These are phyloP conservation scores for Drosophila oshimai DNA, from an alignment of 1,140 invertebrate genomes.

Conservation along the genomic window DNA sequence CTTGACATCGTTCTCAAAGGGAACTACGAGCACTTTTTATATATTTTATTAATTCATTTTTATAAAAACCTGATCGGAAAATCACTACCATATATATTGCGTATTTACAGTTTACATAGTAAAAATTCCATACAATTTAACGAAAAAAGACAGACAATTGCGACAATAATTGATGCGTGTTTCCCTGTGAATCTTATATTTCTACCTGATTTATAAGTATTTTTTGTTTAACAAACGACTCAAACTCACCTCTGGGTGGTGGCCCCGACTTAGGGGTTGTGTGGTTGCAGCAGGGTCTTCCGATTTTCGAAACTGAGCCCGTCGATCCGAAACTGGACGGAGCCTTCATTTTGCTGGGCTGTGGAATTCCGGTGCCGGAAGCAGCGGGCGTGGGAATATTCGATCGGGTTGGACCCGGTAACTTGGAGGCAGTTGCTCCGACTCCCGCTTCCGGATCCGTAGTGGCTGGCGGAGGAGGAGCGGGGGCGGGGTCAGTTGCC, in stretches of 20 bases:
- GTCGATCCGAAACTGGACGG: conserved; percentile 59
- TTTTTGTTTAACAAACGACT: not conserved
- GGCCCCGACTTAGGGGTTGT: conserved; percentile 69
- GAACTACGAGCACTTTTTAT: too few relatives aligned
- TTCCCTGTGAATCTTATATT: too few relatives aligned
- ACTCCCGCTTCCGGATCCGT: conserved; percentile 4
- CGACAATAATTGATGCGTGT: not conserved
- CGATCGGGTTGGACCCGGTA: conserved; percentile 29
- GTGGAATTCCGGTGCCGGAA: conserved; percentile 56
- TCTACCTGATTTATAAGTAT: not conserved
- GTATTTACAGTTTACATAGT: too few relatives aligned
- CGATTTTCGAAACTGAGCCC: conserved; percentile 69
- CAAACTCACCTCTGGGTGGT: conserved; percentile 70
- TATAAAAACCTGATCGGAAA: too few relatives aligned
- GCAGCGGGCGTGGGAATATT: conserved; percentile 62
- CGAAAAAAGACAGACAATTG: too few relatives aligned
- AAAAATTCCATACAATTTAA: too few relatives aligned
- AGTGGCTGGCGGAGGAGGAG: not conserved
- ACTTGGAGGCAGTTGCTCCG: conserved; percentile 20
- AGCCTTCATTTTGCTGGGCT: conserved; percentile 52
- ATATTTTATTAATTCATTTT: too few relatives aligned
- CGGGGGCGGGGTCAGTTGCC: conserved; percentile 1
- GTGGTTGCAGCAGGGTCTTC: conserved; percentile 67
- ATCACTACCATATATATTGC: too few relatives aligned
- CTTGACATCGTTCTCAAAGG: too few relatives aligned